Evolutionary conservation across 92 coral and sea anemone species (phyloP), one percentile per base, ranked within the genome.

Genomic region (Heteractis magnifica): DNA sequence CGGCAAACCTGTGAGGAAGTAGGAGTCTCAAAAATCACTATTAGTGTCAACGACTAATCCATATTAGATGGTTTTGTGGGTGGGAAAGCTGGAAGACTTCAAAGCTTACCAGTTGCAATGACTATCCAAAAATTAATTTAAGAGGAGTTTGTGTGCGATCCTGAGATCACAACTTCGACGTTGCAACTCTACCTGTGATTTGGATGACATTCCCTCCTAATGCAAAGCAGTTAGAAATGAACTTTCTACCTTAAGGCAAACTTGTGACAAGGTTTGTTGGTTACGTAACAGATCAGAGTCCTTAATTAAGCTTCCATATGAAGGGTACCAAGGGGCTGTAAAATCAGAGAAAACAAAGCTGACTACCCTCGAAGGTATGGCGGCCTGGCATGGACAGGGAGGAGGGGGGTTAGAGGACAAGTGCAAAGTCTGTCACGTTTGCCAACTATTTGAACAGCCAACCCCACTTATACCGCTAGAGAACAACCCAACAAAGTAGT

Each of bases 1-100:
- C 0, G 84, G n/a, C 49, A 76, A 80, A 89, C 89, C 60, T 86
- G 89, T 62, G 86, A 20, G 10, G 84, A 86, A 51, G 34, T 89
- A 11, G 82, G 65, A 6, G 87, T 82, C 41, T 49, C 78, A 23
- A 85, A 79, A 72, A 56, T 89, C 81, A 88, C 81, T 34, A 79
- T 72, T 9, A 68, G 12, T 21, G 49, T 68, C 49, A 7, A 10
- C 5, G 49, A 20, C 4, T 44, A 68, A 4, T 10, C 73, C 49
- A 6, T 68, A 68, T 23, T 68, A 1, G 73, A 20, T 23, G 49
- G 20, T 10, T 68, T 12, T 8, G 41, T 83, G 89, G 62, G 81
- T 86, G 0, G 85, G 89, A 65, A 86, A 86, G 52, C 71, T 86
- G 76, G 80, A 74, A 52, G 74, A 79, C 15, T 78, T 56, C 58